Evolutionary conservation across 2,888 invertebrate genomes (phyloP).

Genomic region (Leistus spinibarbis): DNA sequence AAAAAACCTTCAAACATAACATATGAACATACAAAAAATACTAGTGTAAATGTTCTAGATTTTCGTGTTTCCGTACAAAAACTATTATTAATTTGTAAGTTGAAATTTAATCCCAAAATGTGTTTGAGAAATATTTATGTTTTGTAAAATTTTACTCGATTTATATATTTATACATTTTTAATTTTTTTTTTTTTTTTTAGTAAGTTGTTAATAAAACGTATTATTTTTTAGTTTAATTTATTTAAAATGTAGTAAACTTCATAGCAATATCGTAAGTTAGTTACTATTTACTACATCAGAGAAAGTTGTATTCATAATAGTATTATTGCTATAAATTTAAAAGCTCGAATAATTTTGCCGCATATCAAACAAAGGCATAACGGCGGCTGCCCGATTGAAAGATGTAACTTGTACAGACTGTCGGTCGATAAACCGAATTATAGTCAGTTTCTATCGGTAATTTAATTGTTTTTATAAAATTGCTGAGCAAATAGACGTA

Average conservation of each 20-base stretch:
- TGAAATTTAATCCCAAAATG: slow-evolving; percentile 4
- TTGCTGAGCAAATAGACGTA: too few species aligned
- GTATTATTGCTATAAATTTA: not conserved
- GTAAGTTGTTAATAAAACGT: not conserved
- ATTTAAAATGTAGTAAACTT: not conserved
- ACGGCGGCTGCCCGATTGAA: too few species aligned
- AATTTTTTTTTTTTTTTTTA: not conserved
- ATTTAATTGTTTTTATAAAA: too few species aligned
- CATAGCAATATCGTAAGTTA: not conserved
- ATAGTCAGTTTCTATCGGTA: too few species aligned
- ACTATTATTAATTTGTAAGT: slow-evolving; percentile 2
- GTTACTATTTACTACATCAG: not conserved
- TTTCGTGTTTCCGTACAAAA: not conserved
- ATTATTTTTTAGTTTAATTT: not conserved
- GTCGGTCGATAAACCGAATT: too few species aligned
- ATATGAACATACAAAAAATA: slow-evolving; percentile 10
- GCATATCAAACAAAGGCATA: too few species aligned
- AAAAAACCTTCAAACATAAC: not conserved
- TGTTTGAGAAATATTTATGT: not conserved
- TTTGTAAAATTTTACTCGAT: not conserved
- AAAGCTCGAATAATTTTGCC: too few species aligned
- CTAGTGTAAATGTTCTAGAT: slow-evolving; percentile 7
- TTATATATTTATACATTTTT: not conserved
- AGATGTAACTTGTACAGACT: too few species aligned
- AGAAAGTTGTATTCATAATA: not conserved